Percentiles rank a stretch among this genome's conserved stretches.
These are phyloP conservation scores for Agonopterix arenella DNA, from an alignment of 2,888 invertebrate species.

Conservation along the genomic window DNA sequence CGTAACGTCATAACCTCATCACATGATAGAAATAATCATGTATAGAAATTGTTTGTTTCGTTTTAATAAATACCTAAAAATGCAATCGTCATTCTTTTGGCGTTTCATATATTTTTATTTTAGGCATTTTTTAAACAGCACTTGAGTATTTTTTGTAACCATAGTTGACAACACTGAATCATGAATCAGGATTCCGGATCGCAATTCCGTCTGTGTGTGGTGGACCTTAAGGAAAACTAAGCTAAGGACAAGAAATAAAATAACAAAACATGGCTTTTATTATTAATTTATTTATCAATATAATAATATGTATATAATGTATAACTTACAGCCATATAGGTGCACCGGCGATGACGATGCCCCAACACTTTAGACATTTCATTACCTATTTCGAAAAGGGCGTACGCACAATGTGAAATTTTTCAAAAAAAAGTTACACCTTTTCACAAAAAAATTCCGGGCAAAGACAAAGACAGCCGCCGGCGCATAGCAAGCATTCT, in stretches of 20 bases:
- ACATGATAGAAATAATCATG: too few relatives aligned
- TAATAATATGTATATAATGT: conserved; percentile 74
- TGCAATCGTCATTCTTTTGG: too few relatives aligned
- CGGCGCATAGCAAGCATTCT: conserved; percentile 43
- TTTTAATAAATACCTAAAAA: too few relatives aligned
- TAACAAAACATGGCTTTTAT: conserved; percentile 43
- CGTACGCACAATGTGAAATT: conserved; percentile 16
- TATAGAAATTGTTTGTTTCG: too few relatives aligned
- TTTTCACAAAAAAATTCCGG: conserved; percentile 13
- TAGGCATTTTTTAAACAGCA: too few relatives aligned
- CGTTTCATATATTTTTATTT: too few relatives aligned
- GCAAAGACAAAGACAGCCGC: conserved; percentile 15
- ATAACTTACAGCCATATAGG: conserved; percentile 70
- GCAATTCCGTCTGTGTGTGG: too few relatives aligned
- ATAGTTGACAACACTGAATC: too few relatives aligned
- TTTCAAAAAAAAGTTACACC: conserved; percentile 35
- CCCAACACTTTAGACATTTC: not conserved
- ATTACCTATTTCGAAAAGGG: too few relatives aligned
- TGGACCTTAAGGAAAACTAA: not conserved
- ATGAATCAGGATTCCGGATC: too few relatives aligned
- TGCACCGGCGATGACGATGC: conserved; percentile 27
- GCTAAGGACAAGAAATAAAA: conserved; percentile 26
- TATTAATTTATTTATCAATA: conserved; percentile 77
- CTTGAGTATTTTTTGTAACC: too few relatives aligned
- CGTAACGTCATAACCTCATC: too few relatives aligned